A percentile compares a stretch with the other conserved stretches of the same genome.
These are phyloP conservation scores for Syngnathus typhle DNA, from an alignment of 2,113 vertebrate species.

Conservation along the genomic window DNA sequence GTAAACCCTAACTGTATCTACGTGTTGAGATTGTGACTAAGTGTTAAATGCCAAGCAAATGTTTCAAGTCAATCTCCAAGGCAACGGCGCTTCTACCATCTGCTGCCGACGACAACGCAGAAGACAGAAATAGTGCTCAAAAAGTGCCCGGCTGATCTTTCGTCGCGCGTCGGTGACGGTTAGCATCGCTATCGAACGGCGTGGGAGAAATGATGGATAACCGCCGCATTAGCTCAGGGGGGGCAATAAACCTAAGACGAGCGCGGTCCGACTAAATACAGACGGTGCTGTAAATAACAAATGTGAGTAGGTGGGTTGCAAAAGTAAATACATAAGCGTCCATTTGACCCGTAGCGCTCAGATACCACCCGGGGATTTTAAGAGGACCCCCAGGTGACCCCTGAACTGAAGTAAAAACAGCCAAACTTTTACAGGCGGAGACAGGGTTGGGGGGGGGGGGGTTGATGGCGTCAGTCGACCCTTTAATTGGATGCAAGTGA, in stretches of 20 bases:
- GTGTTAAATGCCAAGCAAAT: conserved; percentile 20
- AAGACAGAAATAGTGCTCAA: conserved; percentile 1
- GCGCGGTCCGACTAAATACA: conserved; percentile 51
- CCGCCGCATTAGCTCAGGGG: conserved; percentile 25
- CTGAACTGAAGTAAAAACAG: conserved; percentile 26
- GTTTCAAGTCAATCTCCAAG: conserved; percentile 45
- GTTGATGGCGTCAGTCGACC: conserved; percentile 44
- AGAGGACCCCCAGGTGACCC: conserved; percentile 20
- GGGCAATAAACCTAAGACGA: conserved; percentile 50
- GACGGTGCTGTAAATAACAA: conserved; percentile 58
- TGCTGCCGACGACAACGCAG: conserved; percentile 13
- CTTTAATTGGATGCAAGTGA: conserved; percentile 64
- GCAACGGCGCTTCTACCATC: conserved; percentile 33
- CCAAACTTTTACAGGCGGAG: conserved; percentile 43
- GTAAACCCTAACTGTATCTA: no score
- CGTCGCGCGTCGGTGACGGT: conserved; percentile 8
- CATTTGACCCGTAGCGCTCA: conserved; percentile 44
- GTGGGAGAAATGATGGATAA: conserved; percentile 11
- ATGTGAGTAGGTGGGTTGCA: conserved; percentile 50
- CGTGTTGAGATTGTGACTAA: background rate
- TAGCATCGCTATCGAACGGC: conserved; percentile 18
- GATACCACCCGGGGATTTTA: background rate
- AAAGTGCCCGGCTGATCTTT: conserved; percentile 17
- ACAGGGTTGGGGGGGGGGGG: conserved; percentile 32
- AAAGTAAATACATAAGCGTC: conserved; percentile 55